Evolutionary conservation across 2,113 vertebrate species (phyloP).

Genomic region (Probosciger aterrimus): DNA sequence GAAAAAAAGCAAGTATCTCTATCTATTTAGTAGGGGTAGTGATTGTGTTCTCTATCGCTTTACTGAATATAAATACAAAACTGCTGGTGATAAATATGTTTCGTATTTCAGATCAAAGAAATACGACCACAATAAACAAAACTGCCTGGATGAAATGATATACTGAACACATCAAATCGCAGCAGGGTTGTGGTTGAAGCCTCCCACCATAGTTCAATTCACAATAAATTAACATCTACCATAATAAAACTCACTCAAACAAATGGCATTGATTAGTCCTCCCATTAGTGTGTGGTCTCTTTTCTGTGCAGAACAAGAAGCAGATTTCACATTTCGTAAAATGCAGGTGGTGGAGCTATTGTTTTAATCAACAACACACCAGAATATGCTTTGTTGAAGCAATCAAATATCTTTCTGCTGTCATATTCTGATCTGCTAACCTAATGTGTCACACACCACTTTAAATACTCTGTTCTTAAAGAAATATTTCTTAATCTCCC

Average conservation of each 20-base stretch:
- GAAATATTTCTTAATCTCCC: background rate
- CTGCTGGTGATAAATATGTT: background rate
- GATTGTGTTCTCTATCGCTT: background rate
- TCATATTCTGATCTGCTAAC: background rate
- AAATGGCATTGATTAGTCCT: background rate
- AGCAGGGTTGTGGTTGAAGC: background rate
- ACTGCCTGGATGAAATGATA: conserved; percentile 1
- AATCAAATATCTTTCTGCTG: background rate
- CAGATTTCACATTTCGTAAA: background rate
- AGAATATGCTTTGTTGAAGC: background rate
- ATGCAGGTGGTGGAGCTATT: background rate
- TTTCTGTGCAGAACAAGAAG: background rate
- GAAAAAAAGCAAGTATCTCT: background rate
- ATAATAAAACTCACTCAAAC: background rate
- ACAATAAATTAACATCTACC: background rate
- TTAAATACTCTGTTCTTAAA: background rate
- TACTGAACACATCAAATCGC: conserved; percentile 8
- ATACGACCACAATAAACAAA: conserved; percentile 8
- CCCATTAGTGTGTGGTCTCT: conserved; percentile 15
- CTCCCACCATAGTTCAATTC: background rate
- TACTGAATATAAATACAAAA: background rate
- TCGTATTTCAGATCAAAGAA: conserved; percentile 29
- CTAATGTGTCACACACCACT: background rate
- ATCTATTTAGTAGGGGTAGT: background rate
- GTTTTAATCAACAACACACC: background rate